Base-by-base conservation (phyloP, 2,113 vertebrate genomes). In the Hemicordylus capensis region DNA sequence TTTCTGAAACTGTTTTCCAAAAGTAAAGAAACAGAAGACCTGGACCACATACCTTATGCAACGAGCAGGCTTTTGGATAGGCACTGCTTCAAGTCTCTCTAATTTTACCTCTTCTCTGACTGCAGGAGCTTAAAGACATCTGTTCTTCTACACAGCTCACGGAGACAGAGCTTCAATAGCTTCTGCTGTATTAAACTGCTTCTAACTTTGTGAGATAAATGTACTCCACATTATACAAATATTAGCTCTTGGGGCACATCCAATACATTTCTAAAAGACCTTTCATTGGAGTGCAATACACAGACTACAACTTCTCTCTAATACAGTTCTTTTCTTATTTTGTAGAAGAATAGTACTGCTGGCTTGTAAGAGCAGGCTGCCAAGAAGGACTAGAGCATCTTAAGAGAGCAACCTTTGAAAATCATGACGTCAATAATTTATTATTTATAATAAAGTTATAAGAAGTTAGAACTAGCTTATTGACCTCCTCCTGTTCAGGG, bases 211-310 rank as follows among this genome's bases (percentile, higher is more conserved):
- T 3, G 90, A 89, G 79, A 85, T 90, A 93, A 93, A 93, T 75
- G 90, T 48, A 84, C 24, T 69, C 90, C 54, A 11, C 0, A 6
- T 81, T 46, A 34, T 76, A 89, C 80, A 85, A 87, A 87, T 88
- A 77, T 8, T 0, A 2, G 78, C 84, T 91, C 39, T 83, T 82
- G 90, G 74, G 93, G 85, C 67, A 67, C 70, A 66, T 81, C 84
- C 90, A 78, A 12, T 70, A 48, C 67, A 85, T 69, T 78, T 78
- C 63, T 67, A 88, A 76, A 85, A 73, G 74, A 89, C 85, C 87
- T 91, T 89, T 94, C 85, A 89, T 86, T 87, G 89, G 82, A 89
- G 83, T 80, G 58, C 81, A 87, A 69, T 81, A 69, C 46, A 34
- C 26, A 75, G 48, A 46, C 31, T 59, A n/a, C 24, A 20, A 77